Evolutionary conservation across 2,888 invertebrate genomes (phyloP), one percentile per base, ranked within the genome.

Genomic region (Octonoba sinensis): DNA sequence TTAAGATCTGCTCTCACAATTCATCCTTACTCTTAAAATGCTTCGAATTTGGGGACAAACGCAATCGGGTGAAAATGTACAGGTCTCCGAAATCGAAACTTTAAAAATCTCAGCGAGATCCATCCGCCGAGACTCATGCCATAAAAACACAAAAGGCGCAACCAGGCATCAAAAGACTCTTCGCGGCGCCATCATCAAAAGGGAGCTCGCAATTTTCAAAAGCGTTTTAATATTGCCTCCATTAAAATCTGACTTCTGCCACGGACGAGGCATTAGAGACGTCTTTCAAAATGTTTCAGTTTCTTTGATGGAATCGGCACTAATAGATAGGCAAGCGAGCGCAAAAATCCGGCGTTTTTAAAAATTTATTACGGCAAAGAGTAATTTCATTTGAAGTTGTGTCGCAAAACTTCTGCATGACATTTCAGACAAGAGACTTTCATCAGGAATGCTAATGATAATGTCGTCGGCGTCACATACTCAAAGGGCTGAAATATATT

Each of bases 191-290:
- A 18, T 54, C 54, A 69, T 77, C 76, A 77, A 77, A 77, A 64
- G 54, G 18, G 18, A 49, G 24, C 44, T 74, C 57, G 74, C 65
- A 57, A 70, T 49, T 76, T 70, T 77, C 62, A 67, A 75, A 75
- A 75, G 67, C 64, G 62, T 69, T 77, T 69, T 70, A 69, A 69
- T 62, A 69, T 69, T 64, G 36, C 51, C 20, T 77, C 76, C 76
- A 77, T 77, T 77, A 77, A 67, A 62, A 56, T 54, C 69, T 46
- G 44, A 59, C 20, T 49, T 27, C 36, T 36, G 18, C n/a, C 54
- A 54, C 20, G n/a, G 18, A 18, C 54, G 20, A 54, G 54, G 20
- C 54, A 54, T 54, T 54, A 54, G 54, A 54, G 54, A 54, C 54
- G 16, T n/a, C n/a, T n/a, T n/a, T 8, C 8, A 20, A 18, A 54